These are phyloP conservation scores for Mesorhabditis spiculigera DNA, from an alignment of 2,888 invertebrate genomes.

Conservation along the genomic window DNA sequence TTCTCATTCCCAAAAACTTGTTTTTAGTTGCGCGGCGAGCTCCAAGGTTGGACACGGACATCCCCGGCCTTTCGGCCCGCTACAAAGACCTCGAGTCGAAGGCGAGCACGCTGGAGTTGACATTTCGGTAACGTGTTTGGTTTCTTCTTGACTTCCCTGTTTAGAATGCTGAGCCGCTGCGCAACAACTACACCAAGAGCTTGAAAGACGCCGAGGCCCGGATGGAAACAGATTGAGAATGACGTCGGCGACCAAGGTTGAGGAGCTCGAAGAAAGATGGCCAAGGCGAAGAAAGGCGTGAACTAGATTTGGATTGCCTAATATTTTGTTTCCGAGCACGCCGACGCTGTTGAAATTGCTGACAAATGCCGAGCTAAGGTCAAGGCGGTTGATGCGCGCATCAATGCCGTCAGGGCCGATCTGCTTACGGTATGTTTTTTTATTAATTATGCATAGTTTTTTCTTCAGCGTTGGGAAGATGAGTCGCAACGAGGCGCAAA, in stretches of 20 bases:
- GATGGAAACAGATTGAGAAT: conserved; percentile 64
- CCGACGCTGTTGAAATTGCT: conserved; percentile 13
- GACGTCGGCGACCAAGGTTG: conserved; percentile 51
- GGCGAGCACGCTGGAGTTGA: background rate
- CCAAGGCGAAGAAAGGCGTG: conserved; percentile 10
- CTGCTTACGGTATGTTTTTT: conserved; percentile 18
- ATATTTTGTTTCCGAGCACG: conserved; percentile 13
- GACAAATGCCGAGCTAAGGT: conserved; percentile 15
- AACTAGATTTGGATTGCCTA: background rate
- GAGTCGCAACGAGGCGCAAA: conserved; percentile 18
- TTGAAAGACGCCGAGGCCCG: background rate
- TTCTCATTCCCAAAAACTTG: no score
- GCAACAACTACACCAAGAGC: background rate
- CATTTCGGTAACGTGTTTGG: background rate
- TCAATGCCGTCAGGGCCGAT: conserved; percentile 59
- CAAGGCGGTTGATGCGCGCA: conserved; percentile 48
- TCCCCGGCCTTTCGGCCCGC: background rate
- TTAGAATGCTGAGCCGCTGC: background rate
- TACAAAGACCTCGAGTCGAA: background rate
- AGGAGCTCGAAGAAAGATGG: conserved; percentile 30
- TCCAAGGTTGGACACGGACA: background rate
- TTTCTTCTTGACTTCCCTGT: background rate
- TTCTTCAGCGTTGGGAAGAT: conserved; percentile 65
- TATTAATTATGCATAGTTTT: background rate
- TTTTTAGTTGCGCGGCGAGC: no score